These are phyloP conservation scores for Acanthosepion lycidas DNA, from an alignment of 2,888 invertebrate species.

Conservation along the genomic window DNA sequence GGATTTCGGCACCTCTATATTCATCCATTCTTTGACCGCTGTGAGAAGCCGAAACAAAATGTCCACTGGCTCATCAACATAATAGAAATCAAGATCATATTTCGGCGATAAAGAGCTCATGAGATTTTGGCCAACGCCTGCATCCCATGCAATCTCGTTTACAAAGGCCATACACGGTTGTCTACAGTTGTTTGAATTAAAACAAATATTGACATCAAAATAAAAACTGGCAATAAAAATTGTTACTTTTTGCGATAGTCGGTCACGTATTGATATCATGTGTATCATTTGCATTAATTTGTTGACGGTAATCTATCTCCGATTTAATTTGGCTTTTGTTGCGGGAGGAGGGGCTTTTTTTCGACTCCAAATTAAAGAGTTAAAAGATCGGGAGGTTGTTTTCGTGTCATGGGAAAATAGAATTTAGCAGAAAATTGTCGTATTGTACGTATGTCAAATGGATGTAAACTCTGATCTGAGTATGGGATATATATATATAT, in stretches of 20 bases:
- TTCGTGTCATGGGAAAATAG: background rate
- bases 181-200: background rate
- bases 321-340: background rate
- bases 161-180: background rate
- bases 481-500: background rate
- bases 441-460: background rate
- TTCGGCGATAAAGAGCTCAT: background rate
- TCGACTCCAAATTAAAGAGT: background rate
- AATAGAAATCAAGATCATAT: background rate
- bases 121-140: background rate
- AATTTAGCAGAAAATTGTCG: slow-evolving; percentile 4
- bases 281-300: slow-evolving; percentile 6
- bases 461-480: background rate
- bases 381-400: background rate
- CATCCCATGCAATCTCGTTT: background rate
- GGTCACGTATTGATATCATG: no score
- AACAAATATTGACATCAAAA: no score
- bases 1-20: no score
- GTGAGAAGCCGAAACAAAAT: no score
- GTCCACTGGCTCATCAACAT: background rate
- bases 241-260: background rate
- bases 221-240: background rate
- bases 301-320: background rate
- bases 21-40: no score
- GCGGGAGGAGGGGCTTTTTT: background rate